Evolutionary conservation across 2,797 vertebrate species (phyloP), one percentile per base, ranked within the genome.

Genomic region (Lindbergichthys nudifrons): DNA sequence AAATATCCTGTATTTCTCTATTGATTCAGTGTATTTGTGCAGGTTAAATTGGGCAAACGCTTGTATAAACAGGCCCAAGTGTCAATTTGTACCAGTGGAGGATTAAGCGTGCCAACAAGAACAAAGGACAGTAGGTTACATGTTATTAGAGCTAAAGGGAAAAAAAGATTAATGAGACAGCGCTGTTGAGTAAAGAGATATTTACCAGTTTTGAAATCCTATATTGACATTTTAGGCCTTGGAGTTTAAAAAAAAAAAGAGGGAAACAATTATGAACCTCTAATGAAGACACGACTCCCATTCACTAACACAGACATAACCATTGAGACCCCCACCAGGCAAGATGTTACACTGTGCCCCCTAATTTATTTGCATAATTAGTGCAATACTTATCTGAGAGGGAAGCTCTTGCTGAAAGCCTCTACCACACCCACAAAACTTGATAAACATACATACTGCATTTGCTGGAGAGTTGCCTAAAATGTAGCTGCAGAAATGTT

Each of bases 21-120:
- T 92, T 93, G 91, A 94, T 93, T 92, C 73, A 78, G 77, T 65
- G 59, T 89, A 80, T 92, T 93, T 94, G 89, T 80, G 75, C 84
- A 90, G 79, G 84, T 90, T 82, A 84, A 65, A 87, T 61, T 69
- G 78, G 56, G 76, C 74, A 87, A 84, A 89, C 23, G 45, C 75
- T 87, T 84, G 74, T 77, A 63, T 77, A 81, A 87, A 84, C 73
- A 85, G 64, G 61, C 70, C 57, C 52, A 81, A 88, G 71, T 74
- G 85, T 89, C 73, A 75, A 32, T 85, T 83, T 70, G 67, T 84
- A 88, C 75, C 67, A 62, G 64, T 32, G 52, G 62, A 84, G 83
- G 75, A 86, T 85, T 78, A 82, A 70, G n/a, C 43, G 48, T 59
- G 67, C 30, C 59, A 59, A 43, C 41, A 64, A 76, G 73, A 73